Conservation (phyloP, 37 sponge, comb jelly and placozoan species). For the Haliclona indistincta region DNA sequence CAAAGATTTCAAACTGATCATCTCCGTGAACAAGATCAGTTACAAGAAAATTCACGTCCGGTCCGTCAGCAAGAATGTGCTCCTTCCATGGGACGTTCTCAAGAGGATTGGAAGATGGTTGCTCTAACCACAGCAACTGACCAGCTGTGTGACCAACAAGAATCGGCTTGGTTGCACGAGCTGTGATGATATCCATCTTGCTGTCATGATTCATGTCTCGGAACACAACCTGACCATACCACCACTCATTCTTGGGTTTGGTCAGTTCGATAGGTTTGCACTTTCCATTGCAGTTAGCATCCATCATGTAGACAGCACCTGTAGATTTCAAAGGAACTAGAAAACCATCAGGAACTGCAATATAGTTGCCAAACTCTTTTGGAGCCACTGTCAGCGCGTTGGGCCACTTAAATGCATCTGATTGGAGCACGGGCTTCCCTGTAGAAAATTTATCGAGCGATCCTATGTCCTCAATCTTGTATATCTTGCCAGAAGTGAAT, state of each 20-base stretch:
- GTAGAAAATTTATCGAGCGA: constrained; percentile 28
- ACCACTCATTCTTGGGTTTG: constrained; percentile 2
- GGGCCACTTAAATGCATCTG: constrained; percentile 44
- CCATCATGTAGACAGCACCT: constrained; percentile 36
- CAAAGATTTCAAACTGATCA: constrained; percentile 26
- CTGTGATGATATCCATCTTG: constrained; percentile 38
- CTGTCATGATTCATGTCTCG: constrained; percentile 54
- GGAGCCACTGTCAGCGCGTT: constrained; percentile 31
- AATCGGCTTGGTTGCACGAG: constrained; percentile 25
- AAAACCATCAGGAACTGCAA: constrained; percentile 50
- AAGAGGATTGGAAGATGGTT: constrained; percentile 33
- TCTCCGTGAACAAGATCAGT: constrained; percentile 22
- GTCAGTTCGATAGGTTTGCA: constrained; percentile 31
- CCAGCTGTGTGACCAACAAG: constrained; percentile 14
- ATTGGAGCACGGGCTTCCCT: constrained; percentile 9
- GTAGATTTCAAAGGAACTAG: constrained; percentile 26
- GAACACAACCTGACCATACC: constrained; percentile 42
- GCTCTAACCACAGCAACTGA: constrained; percentile 59
- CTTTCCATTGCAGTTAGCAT: constrained; percentile 8
- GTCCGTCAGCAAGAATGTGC: constrained; percentile 37
- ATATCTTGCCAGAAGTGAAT: constrained; percentile 24
- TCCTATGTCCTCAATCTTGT: constrained; percentile 8
- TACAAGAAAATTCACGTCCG: constrained; percentile 14
- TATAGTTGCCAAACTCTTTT: constrained; percentile 27
- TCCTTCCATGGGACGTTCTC: constrained; percentile 45